A percentile compares a stretch with the other conserved stretches of the same genome.
These are phyloP conservation scores for Platycheirus albimanus DNA, from an alignment of 2,888 invertebrate genomes.

Conservation along the genomic window DNA sequence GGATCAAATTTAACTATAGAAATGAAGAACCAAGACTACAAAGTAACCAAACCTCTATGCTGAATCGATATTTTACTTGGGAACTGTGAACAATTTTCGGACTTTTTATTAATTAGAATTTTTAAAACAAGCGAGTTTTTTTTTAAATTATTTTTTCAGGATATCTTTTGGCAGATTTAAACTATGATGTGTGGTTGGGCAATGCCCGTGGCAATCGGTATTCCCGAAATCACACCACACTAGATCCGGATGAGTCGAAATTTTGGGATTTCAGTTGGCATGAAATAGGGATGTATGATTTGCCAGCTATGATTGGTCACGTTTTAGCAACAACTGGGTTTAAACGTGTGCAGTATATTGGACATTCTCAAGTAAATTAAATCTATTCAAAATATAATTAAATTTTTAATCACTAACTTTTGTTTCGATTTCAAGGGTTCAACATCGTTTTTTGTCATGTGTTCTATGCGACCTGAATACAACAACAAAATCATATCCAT, in stretches of 20 bases:
- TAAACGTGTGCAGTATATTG: slow-evolving; percentile 85
- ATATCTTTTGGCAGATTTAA: slow-evolving; percentile 83
- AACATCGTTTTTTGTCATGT: slow-evolving; percentile 88
- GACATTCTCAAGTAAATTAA: slow-evolving; percentile 86
- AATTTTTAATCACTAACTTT: background rate
- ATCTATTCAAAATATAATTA: background rate
- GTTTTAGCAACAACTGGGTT: slow-evolving; percentile 83
- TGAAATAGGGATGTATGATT: slow-evolving; percentile 91
- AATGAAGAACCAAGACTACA: too few species aligned
- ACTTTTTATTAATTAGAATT: too few species aligned
- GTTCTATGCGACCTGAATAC: slow-evolving; percentile 86
- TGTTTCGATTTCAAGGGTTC: slow-evolving; percentile 84
- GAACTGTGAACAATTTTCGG: background rate
- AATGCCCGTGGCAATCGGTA: slow-evolving; percentile 82
- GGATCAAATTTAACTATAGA: too few species aligned
- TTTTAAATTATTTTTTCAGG: too few species aligned
- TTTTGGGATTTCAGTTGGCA: slow-evolving; percentile 92
- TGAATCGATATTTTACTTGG: background rate
- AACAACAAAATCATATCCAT: slow-evolving; percentile 87
- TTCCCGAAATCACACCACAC: slow-evolving; percentile 80
- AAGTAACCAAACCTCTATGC: too few species aligned
- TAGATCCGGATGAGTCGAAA: slow-evolving; percentile 80
- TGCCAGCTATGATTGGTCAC: slow-evolving; percentile 92
- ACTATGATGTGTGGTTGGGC: slow-evolving; percentile 82
- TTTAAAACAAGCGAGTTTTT: too few species aligned